Percentiles rank a stretch among this genome's conserved stretches.
phyloP scores from a whole-genome alignment of 2,113 vertebrate genomes.

The Galeopterus variegatus region DNA sequence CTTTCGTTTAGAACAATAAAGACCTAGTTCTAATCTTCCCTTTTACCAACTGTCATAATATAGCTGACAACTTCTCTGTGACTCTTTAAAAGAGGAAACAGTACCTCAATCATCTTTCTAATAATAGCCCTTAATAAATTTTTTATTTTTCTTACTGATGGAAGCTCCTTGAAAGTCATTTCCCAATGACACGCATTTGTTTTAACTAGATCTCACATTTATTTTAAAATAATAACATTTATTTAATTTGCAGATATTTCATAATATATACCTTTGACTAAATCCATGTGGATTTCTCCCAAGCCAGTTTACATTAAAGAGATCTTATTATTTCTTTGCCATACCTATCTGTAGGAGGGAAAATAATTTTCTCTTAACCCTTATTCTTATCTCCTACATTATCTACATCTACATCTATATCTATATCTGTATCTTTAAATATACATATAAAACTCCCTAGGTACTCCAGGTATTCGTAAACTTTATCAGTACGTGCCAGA shows the following conservation, averaged over 20 bases:
- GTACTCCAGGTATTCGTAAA: not conserved
- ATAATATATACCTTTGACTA: not conserved
- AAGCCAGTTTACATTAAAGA: not conserved
- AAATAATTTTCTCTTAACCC: not conserved
- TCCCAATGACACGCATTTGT: not conserved
- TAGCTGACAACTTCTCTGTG: not conserved
- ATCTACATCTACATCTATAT: not conserved
- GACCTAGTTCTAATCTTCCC: not conserved
- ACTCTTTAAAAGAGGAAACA: not conserved
- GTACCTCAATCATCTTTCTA: not conserved
- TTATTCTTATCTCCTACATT: not conserved
- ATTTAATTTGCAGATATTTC: constrained; percentile 48
- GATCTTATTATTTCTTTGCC: not conserved
- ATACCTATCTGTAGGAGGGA: not conserved
- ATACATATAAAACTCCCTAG: not conserved
- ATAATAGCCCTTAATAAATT: not conserved
- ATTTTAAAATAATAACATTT: constrained; percentile 37
- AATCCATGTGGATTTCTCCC: not conserved
- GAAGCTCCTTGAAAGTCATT: not conserved
- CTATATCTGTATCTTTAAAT: not conserved
- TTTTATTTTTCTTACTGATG: not conserved
- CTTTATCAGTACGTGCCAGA: not conserved
- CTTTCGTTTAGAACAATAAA: not conserved
- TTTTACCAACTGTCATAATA: not conserved
- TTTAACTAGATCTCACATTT: not conserved